Base-by-base conservation (phyloP, 2,113 vertebrate genomes). In the Corythornis vintsioides region DNA sequence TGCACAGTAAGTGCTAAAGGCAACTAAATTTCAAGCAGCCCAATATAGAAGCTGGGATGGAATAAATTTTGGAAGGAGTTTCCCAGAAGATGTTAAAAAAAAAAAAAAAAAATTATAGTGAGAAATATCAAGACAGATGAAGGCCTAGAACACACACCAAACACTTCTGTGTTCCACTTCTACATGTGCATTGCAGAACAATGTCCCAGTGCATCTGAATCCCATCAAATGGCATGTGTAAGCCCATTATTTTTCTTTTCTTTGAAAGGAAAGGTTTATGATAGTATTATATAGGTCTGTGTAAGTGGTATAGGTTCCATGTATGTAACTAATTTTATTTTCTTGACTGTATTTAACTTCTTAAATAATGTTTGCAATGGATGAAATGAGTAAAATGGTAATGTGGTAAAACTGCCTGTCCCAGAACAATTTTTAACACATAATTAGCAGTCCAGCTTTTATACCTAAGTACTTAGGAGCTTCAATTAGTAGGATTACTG, bases 131-230 rank as follows among this genome's bases (percentile, higher is more conserved):
- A 75, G 65, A 78, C 4, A 15, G 48, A 86, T 69, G 63, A 88
- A 82, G 59, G 50, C 31, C 31, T 88, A 69, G 29, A 42, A 84
- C 33, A 21, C 16, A 45, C 25, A 60, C 38, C 31, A 77, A 89
- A 67, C 2, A 17, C 21, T 85, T 82, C 5, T 43, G 33, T 90
- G 12, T 87, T 17, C 35, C 17, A 45, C 29, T 89, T 84, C 66
- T 10, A 76, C 72, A 72, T 71, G 48, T 91, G 90, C 24, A 3
- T 43, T 11, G 43, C 86, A 95, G 94, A 94, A 67, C 29, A 8
- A 11, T 16, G 38, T 50, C 25, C 47, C 43, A 35, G 28, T n/a
- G 60, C 80, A 95, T 79, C 87, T 95, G 94, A 92, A 93, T 94
- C 43, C 52, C 52, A 75, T 81, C 87, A 67, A 87, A 40, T 25